phyloP scores from a whole-genome alignment of 2,888 invertebrate genomes.

The Thalpophila matura region DNA sequence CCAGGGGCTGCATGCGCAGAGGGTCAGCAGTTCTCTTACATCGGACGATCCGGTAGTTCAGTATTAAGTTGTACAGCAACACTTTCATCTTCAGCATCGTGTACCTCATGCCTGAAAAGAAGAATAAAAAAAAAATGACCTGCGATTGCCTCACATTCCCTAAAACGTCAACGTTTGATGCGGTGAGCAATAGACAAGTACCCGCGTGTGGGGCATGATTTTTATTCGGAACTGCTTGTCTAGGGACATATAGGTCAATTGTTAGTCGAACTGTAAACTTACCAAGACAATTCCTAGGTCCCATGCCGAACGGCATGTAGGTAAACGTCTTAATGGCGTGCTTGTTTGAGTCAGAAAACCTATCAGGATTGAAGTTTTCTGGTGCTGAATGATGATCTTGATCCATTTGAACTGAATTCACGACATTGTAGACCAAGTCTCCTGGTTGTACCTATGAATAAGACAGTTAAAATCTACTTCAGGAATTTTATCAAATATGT shows the following conservation, averaged over 20 bases:
- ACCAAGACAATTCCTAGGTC: conserved; percentile 88
- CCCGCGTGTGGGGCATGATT: no score
- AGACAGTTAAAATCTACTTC: not conserved
- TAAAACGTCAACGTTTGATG: no score
- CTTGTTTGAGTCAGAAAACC: conserved; percentile 90
- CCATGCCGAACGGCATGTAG: conserved; percentile 89
- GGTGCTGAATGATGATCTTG: conserved; percentile 87
- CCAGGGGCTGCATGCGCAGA: conserved; percentile 62
- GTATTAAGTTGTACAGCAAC: conserved; percentile 69
- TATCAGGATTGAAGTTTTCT: conserved; percentile 88
- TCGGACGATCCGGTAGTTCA: conserved; percentile 74
- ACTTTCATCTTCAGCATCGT: conserved; percentile 78
- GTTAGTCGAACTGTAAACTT: no score
- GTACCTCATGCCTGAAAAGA: conserved; percentile 82
- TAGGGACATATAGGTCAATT: no score
- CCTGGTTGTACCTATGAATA: conserved; percentile 65
- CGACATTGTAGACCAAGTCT: conserved; percentile 66
- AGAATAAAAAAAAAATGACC: no score
- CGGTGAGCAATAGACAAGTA: no score
- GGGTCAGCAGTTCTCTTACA: conserved; percentile 77
- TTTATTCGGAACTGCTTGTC: no score
- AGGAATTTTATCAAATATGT: no score
- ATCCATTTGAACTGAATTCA: conserved; percentile 78
- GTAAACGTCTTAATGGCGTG: conserved; percentile 71
- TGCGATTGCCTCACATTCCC: no score